These are phyloP conservation scores for Hipparchia semele DNA, from an alignment of 2,888 invertebrate genomes.

Conservation along the genomic window DNA sequence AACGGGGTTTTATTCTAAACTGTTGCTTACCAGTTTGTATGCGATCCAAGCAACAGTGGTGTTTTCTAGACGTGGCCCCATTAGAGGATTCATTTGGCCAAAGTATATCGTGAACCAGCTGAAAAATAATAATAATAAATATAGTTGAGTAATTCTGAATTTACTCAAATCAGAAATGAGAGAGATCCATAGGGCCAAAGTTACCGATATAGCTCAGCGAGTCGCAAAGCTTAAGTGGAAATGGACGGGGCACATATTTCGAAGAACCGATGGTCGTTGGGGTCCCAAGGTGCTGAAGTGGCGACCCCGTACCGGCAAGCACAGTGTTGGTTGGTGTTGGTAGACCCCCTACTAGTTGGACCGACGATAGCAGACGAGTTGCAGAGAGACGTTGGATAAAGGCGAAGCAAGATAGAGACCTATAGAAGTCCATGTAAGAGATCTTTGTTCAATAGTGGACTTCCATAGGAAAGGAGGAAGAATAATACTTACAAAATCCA, in stretches of 20 bases:
- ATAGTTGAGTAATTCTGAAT: not conserved
- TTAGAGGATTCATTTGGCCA: slow-evolving; percentile 63
- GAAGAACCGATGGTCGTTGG: no score
- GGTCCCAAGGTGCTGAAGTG: no score
- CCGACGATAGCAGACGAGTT: no score
- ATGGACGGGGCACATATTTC: not conserved
- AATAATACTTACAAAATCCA: slow-evolving; percentile 60
- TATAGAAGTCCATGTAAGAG: no score
- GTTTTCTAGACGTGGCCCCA: slow-evolving; percentile 61
- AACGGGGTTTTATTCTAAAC: not conserved
- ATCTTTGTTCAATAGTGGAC: no score
- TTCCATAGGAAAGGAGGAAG: no score
- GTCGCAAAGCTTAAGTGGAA: not conserved
- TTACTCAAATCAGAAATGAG: not conserved
- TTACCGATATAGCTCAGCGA: not conserved
- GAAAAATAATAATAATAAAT: slow-evolving; percentile 32
- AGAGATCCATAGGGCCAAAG: no score
- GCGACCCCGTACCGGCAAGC: no score
- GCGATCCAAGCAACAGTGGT: slow-evolving; percentile 59
- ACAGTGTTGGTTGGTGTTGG: no score
- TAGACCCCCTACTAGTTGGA: no score
- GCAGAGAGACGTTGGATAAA: no score
- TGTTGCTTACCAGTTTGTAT: slow-evolving; percentile 40
- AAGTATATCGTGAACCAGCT: slow-evolving; percentile 68
- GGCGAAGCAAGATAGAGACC: no score